Base-by-base conservation (phyloP, 2,888 invertebrate genomes). In the Pachymerium ferrugineum region DNA sequence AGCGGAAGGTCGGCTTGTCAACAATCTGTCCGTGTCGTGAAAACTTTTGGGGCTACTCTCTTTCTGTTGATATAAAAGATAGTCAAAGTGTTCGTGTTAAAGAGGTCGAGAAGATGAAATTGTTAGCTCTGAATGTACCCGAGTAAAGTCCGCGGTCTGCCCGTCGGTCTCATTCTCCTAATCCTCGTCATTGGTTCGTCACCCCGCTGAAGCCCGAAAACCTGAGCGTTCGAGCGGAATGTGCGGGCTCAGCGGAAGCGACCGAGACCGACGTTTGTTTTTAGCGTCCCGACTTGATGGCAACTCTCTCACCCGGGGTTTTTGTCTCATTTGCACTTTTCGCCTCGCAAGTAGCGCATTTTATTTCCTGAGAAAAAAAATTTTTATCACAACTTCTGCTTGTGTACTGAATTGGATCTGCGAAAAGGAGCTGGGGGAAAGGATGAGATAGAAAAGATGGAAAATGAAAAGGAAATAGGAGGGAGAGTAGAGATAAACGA, bases 181-280 rank as follows among this genome's bases (percentile, higher is more conserved):
- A 54, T 54, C 54, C 54, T 25, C 54, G 54, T 54, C 54, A 54
- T 54, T 54, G 54, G 54, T 54, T 54, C 54, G 54, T 54, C 54
- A 54, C 54, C 54, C 54, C 54, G 54, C 28, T 28, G 54, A 54
- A 54, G 25, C 25, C 54, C 14, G 6, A 25, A 54, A 54, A 14
- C 25, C 54, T 25, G 6, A 25, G 54, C 54, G 25, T 54, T 54
- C 54, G 25, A 54, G 54, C 54, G 54, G 54, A 54, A 54, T 54
- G 10, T 54, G 28, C 25, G 12, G 54, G 54, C 54, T 54, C 54
- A 54, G 25, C 22, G 54, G 54, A 54, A 28, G 22, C 28, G 54
- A 8, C 6, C 22, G 28, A 54, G 8, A 54, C 14, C 54, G 22
- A 12, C 25, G 19, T 54, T 1, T 2, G 22, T 54, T 10, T n/a